Percentiles rank a stretch among this genome's conserved stretches.
Conservation (phyloP, 1,140 invertebrate genomes). For the Drosophila busckii region DNA sequence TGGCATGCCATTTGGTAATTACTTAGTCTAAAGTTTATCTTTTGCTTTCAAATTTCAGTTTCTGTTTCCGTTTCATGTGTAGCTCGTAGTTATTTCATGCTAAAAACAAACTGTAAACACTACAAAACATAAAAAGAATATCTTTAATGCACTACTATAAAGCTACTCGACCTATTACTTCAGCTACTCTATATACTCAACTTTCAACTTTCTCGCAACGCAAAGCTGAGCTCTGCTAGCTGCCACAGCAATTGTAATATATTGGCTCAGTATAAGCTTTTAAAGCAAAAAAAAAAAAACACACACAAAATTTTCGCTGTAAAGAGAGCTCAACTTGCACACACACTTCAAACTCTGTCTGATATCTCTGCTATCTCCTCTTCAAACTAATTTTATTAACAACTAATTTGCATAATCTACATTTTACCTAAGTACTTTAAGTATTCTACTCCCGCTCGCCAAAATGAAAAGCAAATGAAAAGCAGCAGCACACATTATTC, state of each 20-base stretch:
- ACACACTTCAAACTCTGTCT: conserved; percentile 10
- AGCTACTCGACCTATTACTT: no score
- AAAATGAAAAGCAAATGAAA: conserved; percentile 19
- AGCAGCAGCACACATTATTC: conserved; percentile 61
- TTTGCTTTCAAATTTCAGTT: not conserved
- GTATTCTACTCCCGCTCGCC: conserved; percentile 12
- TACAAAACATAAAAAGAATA: no score
- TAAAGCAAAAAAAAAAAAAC: conserved; percentile 14
- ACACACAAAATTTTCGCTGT: conserved; percentile 6
- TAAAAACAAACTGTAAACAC: no score
- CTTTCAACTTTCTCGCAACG: no score
- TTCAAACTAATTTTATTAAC: conserved; percentile 13
- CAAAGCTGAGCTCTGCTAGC: conserved; percentile 61
- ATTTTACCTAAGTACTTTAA: conserved; percentile 5
- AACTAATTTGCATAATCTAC: conserved; percentile 16
- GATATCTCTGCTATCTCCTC: conserved; percentile 28
- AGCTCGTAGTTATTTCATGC: no score
- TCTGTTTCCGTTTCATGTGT: no score
- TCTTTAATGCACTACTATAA: conserved; percentile 22
- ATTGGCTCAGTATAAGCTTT: conserved; percentile 38
- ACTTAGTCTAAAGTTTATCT: no score
- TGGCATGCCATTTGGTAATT: conserved; percentile 20
- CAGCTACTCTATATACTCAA: no score
- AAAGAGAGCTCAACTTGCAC: conserved; percentile 52
- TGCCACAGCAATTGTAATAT: no score